These are phyloP conservation scores for Carposina sasakii DNA, from an alignment of 1,140 invertebrate species.

Conservation along the genomic window DNA sequence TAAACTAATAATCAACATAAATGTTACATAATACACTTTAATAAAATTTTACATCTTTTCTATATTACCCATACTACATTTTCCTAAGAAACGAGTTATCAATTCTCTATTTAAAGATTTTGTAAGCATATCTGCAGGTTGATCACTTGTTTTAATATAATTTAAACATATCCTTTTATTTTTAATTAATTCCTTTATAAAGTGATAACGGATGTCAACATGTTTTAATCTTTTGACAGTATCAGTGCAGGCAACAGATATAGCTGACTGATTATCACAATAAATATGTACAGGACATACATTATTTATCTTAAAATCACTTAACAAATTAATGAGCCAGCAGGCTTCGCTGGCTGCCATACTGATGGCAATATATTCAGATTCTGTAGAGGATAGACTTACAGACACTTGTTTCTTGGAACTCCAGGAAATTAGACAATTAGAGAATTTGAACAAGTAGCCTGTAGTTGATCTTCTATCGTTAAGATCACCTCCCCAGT, in stretches of 20 bases:
- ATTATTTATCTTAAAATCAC: neutral
- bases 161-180: neutral
- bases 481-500: conserved; percentile 34
- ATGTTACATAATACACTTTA: too few species aligned
- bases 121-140: neutral
- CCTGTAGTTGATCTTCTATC: conserved; percentile 43
- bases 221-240: neutral
- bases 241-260: neutral
- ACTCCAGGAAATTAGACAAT: conserved; percentile 33
- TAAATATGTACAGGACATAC: neutral
- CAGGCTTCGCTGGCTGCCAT: conserved; percentile 16
- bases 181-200: neutral
- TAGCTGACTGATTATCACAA: conserved; percentile 1
- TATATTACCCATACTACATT: too few species aligned
- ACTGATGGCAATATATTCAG: conserved; percentile 43
- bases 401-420: conserved; percentile 40
- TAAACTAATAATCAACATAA: too few species aligned
- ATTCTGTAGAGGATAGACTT: conserved; percentile 39
- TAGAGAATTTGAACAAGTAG: conserved; percentile 29
- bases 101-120: neutral
- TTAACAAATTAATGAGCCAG: conserved; percentile 17
- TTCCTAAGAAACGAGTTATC: too few species aligned
- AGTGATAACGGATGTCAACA: neutral
- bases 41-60: too few species aligned
- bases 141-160: neutral